phyloP scores from a whole-genome alignment of 2,113 vertebrate genomes.

The Cynoglossus semilaevis region DNA sequence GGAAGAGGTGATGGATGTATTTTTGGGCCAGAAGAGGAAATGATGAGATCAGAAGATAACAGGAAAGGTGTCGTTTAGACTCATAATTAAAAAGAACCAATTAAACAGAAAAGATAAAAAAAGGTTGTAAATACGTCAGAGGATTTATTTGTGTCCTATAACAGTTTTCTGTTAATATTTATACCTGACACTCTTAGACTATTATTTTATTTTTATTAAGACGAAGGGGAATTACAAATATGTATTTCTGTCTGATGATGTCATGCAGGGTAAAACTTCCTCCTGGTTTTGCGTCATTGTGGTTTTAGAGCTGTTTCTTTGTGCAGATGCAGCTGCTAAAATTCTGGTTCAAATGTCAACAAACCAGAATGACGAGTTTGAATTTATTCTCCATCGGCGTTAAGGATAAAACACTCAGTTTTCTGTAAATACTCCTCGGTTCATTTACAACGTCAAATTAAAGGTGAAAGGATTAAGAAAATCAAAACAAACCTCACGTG shows the following conservation, averaged over 20 bases:
- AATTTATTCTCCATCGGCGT: too few relatives aligned
- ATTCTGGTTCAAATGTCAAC: not conserved
- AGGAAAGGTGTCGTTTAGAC: not conserved
- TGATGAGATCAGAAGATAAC: slow-evolving; percentile 15
- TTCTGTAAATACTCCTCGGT: too few relatives aligned
- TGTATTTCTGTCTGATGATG: not conserved
- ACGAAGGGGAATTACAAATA: slow-evolving; percentile 1
- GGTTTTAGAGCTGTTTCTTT: slow-evolving; percentile 44
- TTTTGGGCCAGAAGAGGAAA: slow-evolving; percentile 43
- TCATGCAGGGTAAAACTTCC: slow-evolving; percentile 31
- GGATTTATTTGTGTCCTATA: too few relatives aligned
- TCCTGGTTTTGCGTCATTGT: slow-evolving; percentile 47
- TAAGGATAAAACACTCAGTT: too few relatives aligned
- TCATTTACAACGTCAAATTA: too few relatives aligned
- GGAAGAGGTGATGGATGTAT: slow-evolving; percentile 7
- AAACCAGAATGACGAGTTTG: too few relatives aligned
- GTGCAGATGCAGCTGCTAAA: slow-evolving; percentile 38
- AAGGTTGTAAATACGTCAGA: not conserved
- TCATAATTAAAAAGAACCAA: not conserved
- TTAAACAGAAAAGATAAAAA: slow-evolving; percentile 15
- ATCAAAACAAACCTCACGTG: too few relatives aligned
- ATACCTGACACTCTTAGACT: too few relatives aligned
- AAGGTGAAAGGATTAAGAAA: too few relatives aligned
- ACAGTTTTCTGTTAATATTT: too few relatives aligned
- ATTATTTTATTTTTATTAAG: too few relatives aligned